Evolutionary conservation across 2,113 vertebrate genomes (phyloP), one percentile per base, ranked within the genome.

Genomic region (Puma concolor): DNA sequence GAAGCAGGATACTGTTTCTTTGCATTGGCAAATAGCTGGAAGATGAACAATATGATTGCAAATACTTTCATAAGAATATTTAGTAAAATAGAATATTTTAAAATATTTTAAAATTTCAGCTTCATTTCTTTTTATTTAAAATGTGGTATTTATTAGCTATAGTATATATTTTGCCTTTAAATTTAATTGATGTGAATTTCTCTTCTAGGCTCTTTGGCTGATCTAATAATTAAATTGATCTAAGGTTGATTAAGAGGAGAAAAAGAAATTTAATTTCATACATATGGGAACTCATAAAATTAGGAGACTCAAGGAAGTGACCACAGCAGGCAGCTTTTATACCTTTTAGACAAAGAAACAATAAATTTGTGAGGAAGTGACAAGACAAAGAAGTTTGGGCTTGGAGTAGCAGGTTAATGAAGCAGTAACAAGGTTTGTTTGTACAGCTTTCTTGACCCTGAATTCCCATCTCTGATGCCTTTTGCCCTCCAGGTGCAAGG

Each of bases 141-240:
- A 31, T 71, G 33, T 85, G 14, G 14, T 64, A 76, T 60, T 81
- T 17, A 63, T 66, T 52, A 80, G 21, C 92, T 76, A 57, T 3
- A 81, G 71, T 67, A 69, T 71, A 21, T 63, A 64, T 81, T 92
- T 87, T 67, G 11, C 25, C 57, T 94, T 97, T 91, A 96, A 92
- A 60, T 94, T 44, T 41, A 86, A 80, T 67, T 79, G 31, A 38
- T 11, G 14, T 87, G 29, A 79, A 36, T 27, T n/a, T 79, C 76
- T 17, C 48, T 79, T 21, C 31, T 33, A 79, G 48, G 76, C 48
- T 79, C 48, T 79, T 79, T 33, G 29, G 48, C 48, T 79, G 17
- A 31, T 52, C 31, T 79, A 52, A 52, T 50, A 77, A 33, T 50
- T 79, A 79, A 79, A 52, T 79, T 52, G 31, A 48, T 15, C 31